Conservation (phyloP, 30 jellyfish, hydroid and myxozoan genomes). For the Chrysaora quinquecirrha region DNA sequence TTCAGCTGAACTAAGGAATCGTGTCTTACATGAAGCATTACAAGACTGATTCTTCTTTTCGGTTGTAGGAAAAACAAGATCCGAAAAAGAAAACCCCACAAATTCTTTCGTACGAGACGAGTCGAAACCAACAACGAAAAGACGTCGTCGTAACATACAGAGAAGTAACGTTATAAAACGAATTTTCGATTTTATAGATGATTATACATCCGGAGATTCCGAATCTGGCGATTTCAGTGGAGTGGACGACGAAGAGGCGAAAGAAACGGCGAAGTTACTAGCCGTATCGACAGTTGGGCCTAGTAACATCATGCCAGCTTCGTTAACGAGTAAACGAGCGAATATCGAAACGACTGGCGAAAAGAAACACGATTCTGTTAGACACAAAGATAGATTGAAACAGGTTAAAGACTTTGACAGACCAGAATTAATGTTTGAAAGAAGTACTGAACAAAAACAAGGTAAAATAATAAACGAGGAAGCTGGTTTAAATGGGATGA, state of each 20-base stretch:
- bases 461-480: background rate
- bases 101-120: background rate
- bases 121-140: slow-evolving; percentile 11
- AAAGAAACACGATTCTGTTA: background rate
- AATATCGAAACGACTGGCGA: background rate
- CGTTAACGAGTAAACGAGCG: background rate
- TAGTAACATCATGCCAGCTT: background rate
- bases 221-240: slow-evolving; percentile 41
- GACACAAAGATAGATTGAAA: background rate
- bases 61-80: background rate
- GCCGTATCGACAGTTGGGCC: slow-evolving; percentile 53
- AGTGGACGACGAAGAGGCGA: slow-evolving; percentile 65
- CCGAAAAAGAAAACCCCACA: background rate
- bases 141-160: slow-evolving; percentile 30
- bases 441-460: background rate
- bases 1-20: too few relatives aligned
- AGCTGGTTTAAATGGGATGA: background rate
- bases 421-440: background rate
- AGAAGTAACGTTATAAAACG: slow-evolving; percentile 10
- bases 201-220: slow-evolving; percentile 38
- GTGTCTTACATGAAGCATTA: too few relatives aligned
- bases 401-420: background rate
- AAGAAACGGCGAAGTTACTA: slow-evolving; percentile 62
- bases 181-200: slow-evolving; percentile 52
- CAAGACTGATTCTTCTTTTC: too few relatives aligned